phyloP scores from a whole-genome alignment of 2,113 vertebrate species.

The Lethenteron camtschaticum region DNA sequence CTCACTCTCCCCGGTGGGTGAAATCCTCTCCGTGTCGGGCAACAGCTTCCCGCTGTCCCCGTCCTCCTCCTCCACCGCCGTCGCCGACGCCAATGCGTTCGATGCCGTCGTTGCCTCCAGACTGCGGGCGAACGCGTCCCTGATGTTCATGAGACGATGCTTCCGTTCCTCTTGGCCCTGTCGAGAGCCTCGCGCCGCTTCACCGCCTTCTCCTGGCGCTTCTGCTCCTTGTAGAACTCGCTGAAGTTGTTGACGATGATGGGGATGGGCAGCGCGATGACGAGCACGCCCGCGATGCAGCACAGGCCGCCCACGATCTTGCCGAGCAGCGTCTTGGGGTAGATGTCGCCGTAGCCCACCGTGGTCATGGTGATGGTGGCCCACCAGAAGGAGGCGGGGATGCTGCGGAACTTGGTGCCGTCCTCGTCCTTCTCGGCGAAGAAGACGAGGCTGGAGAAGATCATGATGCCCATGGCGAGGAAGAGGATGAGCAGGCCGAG shows the following conservation, averaged over 20 bases:
- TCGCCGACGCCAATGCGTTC: slow-evolving; percentile 34
- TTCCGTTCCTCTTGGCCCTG: slow-evolving; percentile 79
- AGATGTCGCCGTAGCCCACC: slow-evolving; percentile 90
- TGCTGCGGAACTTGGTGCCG: slow-evolving; percentile 96
- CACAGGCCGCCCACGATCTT: slow-evolving; percentile 92
- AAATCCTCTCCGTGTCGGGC: neutral
- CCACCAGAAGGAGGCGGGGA: slow-evolving; percentile 98
- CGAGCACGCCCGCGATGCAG: slow-evolving; percentile 81
- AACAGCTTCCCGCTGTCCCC: slow-evolving; percentile 12
- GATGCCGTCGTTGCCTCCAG: slow-evolving; percentile 52
- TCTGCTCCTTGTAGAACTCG: slow-evolving; percentile 96
- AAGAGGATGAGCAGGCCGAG: slow-evolving; percentile 84
- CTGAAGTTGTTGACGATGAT: slow-evolving; percentile 98
- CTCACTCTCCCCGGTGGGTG: too few relatives aligned
- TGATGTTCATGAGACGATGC: slow-evolving; percentile 94
- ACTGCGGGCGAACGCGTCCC: slow-evolving; percentile 54
- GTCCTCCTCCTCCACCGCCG: slow-evolving; percentile 14
- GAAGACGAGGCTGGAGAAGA: slow-evolving; percentile 93
- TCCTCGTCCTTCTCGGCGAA: slow-evolving; percentile 96
- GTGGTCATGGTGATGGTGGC: slow-evolving; percentile 98
- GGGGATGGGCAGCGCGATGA: slow-evolving; percentile 87
- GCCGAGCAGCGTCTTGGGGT: slow-evolving; percentile 80
- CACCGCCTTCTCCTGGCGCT: slow-evolving; percentile 90
- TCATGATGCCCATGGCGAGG: slow-evolving; percentile 97
- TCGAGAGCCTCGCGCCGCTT: slow-evolving; percentile 82